A percentile compares a stretch with the other conserved stretches of the same genome.
These are phyloP conservation scores for Vultur gryphus DNA, from an alignment of 2,797 vertebrate species.

Conservation along the genomic window DNA sequence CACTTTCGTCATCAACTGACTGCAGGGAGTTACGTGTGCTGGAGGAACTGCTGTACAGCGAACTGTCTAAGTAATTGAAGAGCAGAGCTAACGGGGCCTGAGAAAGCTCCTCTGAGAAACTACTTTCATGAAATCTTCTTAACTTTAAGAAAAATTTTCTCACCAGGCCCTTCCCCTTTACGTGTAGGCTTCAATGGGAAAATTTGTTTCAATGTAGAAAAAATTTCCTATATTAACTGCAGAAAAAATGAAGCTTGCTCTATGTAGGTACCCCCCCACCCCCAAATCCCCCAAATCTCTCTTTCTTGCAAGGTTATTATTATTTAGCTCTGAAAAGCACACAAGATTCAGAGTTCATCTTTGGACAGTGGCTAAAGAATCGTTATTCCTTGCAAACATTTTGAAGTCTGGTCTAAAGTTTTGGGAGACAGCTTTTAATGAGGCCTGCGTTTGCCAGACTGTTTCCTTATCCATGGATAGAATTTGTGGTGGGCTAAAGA, in stretches of 20 bases:
- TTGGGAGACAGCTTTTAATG: not conserved
- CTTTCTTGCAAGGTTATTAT: not conserved
- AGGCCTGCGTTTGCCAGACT: not conserved
- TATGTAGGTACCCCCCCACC: rapidly evolving
- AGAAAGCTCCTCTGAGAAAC: not conserved
- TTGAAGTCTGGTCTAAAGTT: not conserved
- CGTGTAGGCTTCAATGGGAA: not conserved
- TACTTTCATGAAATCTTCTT: not conserved
- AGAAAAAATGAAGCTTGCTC: not conserved
- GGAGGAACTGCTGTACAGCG: not conserved
- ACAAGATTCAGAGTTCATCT: not conserved
- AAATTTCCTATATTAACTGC: not conserved
- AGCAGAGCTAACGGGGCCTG: not conserved
- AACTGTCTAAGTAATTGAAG: not conserved
- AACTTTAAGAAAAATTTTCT: not conserved
- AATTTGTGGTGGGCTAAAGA: not conserved
- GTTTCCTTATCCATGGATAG: not conserved
- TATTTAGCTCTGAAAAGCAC: not conserved
- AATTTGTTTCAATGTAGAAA: not conserved
- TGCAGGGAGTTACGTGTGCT: not conserved
- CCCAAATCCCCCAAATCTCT: not conserved
- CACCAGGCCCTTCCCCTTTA: not conserved
- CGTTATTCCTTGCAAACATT: not conserved
- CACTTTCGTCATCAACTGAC: not conserved
- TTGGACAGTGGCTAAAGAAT: not conserved